phyloP scores from a whole-genome alignment of 2,888 invertebrate genomes.

The Pharmacophagus antenor region DNA sequence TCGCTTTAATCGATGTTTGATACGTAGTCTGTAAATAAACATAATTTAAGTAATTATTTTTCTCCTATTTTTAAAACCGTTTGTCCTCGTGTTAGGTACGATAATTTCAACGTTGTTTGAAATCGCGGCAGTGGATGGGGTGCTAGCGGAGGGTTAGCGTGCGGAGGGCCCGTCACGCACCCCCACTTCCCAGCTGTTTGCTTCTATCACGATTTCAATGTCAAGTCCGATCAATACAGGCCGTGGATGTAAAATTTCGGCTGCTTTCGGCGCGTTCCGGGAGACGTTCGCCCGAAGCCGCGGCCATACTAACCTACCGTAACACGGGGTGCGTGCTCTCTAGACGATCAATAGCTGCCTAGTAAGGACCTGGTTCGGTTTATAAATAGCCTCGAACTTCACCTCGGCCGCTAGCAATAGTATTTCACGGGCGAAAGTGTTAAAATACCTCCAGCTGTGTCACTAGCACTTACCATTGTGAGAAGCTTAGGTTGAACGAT shows the following conservation, averaged over 20 bases:
- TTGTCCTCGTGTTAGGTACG: conserved; percentile 8
- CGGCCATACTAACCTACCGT: conserved; percentile 79
- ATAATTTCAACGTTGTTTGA: conserved; percentile 33
- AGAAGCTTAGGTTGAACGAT: conserved; percentile 6
- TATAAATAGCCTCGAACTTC: conserved; percentile 81
- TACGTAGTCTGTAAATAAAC: conserved; percentile 39
- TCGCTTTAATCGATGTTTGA: conserved; percentile 58
- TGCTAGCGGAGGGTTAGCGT: conserved; percentile 53
- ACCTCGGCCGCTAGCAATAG: conserved; percentile 59
- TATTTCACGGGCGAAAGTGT: conserved; percentile 66
- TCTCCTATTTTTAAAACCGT: conserved; percentile 33
- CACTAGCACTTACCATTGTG: conserved; percentile 42
- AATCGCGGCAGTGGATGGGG: conserved; percentile 29
- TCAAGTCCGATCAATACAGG: conserved; percentile 79
- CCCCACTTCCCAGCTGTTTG: conserved; percentile 75
- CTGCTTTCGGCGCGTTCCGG: conserved; percentile 72
- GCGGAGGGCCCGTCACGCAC: conserved; percentile 60
- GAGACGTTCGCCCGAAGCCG: conserved; percentile 57
- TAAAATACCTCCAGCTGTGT: conserved; percentile 54
- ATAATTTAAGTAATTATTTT: conserved; percentile 30
- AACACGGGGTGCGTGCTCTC: conserved; percentile 73
- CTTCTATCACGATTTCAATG: conserved; percentile 78
- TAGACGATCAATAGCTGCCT: conserved; percentile 72
- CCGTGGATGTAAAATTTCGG: conserved; percentile 78
- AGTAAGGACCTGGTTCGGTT: conserved; percentile 68